Evolutionary conservation across 2,888 invertebrate species (phyloP).

Genomic region (Lycophotia porphyrea): DNA sequence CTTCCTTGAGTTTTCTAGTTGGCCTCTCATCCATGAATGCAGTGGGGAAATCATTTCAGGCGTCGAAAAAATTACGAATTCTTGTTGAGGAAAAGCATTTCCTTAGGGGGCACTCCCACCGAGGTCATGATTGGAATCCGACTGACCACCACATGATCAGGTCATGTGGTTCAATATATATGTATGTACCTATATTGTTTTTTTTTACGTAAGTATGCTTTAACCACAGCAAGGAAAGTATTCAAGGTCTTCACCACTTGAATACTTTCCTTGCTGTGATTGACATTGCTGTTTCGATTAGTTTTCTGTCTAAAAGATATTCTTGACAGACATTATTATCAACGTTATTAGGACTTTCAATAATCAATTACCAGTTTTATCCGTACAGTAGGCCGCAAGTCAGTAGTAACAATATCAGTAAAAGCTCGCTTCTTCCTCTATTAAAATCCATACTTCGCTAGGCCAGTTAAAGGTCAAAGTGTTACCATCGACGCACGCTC

Average conservation of each 20-base stretch:
- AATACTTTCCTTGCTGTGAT: no score
- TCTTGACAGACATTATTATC: background rate
- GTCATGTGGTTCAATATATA: slow-evolving; percentile 21
- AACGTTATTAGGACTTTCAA: background rate
- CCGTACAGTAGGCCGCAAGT: background rate
- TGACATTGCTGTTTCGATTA: no score
- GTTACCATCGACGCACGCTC: background rate
- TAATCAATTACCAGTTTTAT: background rate
- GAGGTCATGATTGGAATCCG: slow-evolving; percentile 63
- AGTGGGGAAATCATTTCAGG: slow-evolving; percentile 76
- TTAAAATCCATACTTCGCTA: no score
- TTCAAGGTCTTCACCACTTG: no score
- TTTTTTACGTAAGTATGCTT: background rate
- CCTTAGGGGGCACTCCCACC: slow-evolving; percentile 72
- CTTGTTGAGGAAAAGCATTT: slow-evolving; percentile 71
- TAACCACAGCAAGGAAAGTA: background rate
- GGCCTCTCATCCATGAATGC: slow-evolving; percentile 74
- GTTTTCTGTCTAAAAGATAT: no score
- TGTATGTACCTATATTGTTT: slow-evolving; percentile 16
- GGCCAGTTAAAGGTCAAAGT: background rate
- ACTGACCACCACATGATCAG: slow-evolving; percentile 53
- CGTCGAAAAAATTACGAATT: slow-evolving; percentile 74
- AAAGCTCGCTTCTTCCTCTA: no score
- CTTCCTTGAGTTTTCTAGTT: slow-evolving; percentile 64
- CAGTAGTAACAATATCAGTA: background rate